Base-by-base conservation (phyloP, 2,113 vertebrate species). In the Nansenia antarctica region DNA sequence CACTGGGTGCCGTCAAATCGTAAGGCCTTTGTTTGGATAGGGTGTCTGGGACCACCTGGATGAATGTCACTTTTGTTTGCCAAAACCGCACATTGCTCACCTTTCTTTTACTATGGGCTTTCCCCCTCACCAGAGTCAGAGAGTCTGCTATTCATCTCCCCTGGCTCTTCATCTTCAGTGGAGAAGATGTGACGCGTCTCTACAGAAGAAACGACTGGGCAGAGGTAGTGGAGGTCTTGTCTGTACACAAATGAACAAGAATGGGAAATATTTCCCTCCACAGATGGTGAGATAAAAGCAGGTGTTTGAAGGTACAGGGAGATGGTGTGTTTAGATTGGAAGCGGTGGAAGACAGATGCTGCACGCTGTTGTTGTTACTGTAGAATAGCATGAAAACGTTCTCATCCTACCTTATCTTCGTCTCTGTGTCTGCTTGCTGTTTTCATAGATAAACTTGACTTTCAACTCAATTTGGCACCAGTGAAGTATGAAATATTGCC, bases 281-380 rank as follows among this genome's bases (percentile, higher is more conserved):
- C 82, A 82, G 90, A 91, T 92, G 75, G 58, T 59, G 80, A 89
- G 89, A 92, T 91, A 91, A 84, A 85, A 87, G 87, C 87, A 89
- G 89, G 86, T 91, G 91, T 88, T 88, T 90, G 82, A 88, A 90
- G 87, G 81, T 65, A 29, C 71, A 72, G 77, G 64, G 77, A 89
- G 87, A 90, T 91, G 86, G 84, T 72, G 80, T 74, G 72, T 75
- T 78, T 47, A n/a, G 86, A 88, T 88, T 84, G 85, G 68, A 76
- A 80, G 60, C 6, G 5, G 9, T 58, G 69, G 69, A 67, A 67
- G 72, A 73, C 34, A 76, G 70, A 65, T n/a, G 9, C 81, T 24
- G 15, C n/a, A n/a, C n/a, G n/a, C n/a, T 80, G 69, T 79, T 79
- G 82, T 66, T 84, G 82, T 82, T 87, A 85, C 64, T 82, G 81